Evolutionary conservation across 1,140 invertebrate genomes (phyloP).

Genomic region (Listronotus oregonensis): DNA sequence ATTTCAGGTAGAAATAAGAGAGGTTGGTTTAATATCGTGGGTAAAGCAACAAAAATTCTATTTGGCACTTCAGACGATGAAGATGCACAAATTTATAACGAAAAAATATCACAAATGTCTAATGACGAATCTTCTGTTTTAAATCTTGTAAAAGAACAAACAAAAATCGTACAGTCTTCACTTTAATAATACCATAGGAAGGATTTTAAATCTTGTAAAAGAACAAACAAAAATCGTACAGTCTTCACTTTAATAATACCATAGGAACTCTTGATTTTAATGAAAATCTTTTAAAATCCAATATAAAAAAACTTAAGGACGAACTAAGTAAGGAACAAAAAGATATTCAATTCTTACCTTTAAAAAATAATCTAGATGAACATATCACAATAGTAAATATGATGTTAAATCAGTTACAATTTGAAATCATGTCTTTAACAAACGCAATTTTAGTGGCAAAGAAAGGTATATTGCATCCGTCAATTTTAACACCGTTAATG

Average conservation of each 20-base stretch:
- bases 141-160: too few relatives aligned
- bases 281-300: slow-evolving; percentile 6
- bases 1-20: neutral
- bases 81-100: slow-evolving; percentile 13
- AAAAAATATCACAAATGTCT: neutral
- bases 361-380: slow-evolving; percentile 5
- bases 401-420: slow-evolving; percentile 5
- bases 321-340: neutral
- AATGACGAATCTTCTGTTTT: neutral
- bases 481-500: slow-evolving; percentile 2
- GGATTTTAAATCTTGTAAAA: slow-evolving; percentile 5
- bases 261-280: slow-evolving; percentile 6
- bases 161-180: too few relatives aligned
- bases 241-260: slow-evolving; percentile 1
- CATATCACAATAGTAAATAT: slow-evolving; percentile 6
- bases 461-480: slow-evolving; percentile 2
- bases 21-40: slow-evolving; percentile 9
- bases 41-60: slow-evolving; percentile 10
- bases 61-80: slow-evolving; percentile 6
- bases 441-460: slow-evolving; percentile 6
- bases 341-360: neutral
- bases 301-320: neutral
- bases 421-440: slow-evolving; percentile 1
- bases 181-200: too few relatives aligned
- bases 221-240: slow-evolving; percentile 8